Base-by-base conservation (phyloP, 2,113 vertebrate species). In the Mormoops blainvillei region DNA sequence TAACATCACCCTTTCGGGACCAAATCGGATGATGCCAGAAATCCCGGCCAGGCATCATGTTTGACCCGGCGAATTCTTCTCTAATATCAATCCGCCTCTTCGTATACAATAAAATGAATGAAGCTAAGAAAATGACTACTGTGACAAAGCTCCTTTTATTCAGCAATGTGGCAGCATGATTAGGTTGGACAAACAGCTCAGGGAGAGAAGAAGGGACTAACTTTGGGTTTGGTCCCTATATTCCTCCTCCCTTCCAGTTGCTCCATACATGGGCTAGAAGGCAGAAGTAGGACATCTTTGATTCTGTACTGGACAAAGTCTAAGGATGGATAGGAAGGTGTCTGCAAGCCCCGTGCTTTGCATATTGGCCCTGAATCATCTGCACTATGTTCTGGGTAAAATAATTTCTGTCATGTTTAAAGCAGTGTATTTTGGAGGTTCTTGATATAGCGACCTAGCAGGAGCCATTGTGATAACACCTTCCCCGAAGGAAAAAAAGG, bases 221-320 rank as follows among this genome's bases (percentile, higher is more conserved):
- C 2, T 61, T 50, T 48, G 28, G 2, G 20, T 50, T 96, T 58
- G 67, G 5, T 50, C 14, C 3, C 82, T 78, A 7, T 38, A 7
- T 36, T 22, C 7, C 8, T 24, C 6, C n/a, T 43, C 12, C 20
- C 15, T 45, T 50, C 7, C 28, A 3, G 18, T 11, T n/a, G 18
- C n/a, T 67, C 15, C 3, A 4, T 4, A 6, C 7, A 3, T 0
- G 18, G 2, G n/a, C 12, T 38, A 31, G 11, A 54, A 24, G 24
- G 28, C 4, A 73, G 61, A 78, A 52, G 9, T 19, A 20, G 50
- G 45, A 48, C 1, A 45, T 18, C 3, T 63, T 50, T 38, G 56
- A 58, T 78, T 3, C 41, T 1, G 13, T 16, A 43, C 67, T 36
- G 31, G 24, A 1, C 8, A 73, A 67, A 83, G 33, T 0, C 10